These are phyloP conservation scores for Pogona vitticeps DNA, from an alignment of 2,113 vertebrate species.

Conservation along the genomic window DNA sequence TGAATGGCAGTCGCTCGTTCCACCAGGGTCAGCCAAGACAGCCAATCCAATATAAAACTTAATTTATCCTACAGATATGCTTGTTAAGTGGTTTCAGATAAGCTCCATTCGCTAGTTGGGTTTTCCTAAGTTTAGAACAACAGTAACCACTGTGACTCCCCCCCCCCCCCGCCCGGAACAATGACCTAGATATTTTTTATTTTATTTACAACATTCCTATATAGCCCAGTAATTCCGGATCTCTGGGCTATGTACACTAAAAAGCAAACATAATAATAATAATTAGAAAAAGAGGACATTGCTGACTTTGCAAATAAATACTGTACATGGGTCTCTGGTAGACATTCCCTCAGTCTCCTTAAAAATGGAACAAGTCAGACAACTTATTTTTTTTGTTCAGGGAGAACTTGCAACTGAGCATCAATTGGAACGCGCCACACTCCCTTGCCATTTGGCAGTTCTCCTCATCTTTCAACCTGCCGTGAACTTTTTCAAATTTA, in stretches of 20 bases:
- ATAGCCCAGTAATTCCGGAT: not conserved
- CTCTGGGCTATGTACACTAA: not conserved
- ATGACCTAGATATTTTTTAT: not conserved
- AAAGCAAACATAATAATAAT: not conserved
- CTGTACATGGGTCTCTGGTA: not conserved
- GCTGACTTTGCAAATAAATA: not conserved
- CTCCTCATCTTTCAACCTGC: too few relatives aligned
- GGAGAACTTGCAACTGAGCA: too few relatives aligned
- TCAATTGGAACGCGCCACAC: too few relatives aligned
- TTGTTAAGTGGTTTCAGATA: not conserved
- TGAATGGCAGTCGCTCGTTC: not conserved
- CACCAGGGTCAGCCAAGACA: not conserved
- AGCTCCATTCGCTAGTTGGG: too few relatives aligned
- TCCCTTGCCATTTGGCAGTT: too few relatives aligned
- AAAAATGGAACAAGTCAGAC: too few relatives aligned
- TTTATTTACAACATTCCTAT: not conserved
- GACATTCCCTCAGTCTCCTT: not conserved
- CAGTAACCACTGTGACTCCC: not conserved
- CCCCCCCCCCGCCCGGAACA: too few relatives aligned
- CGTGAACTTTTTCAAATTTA: too few relatives aligned
- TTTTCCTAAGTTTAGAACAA: not conserved
- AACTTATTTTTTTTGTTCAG: not conserved
- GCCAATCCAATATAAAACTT: not conserved
- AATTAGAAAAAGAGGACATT: not conserved
- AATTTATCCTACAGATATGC: fast-evolving